Conservation (phyloP, 2,113 vertebrate genomes). For the Strix aluco region DNA sequence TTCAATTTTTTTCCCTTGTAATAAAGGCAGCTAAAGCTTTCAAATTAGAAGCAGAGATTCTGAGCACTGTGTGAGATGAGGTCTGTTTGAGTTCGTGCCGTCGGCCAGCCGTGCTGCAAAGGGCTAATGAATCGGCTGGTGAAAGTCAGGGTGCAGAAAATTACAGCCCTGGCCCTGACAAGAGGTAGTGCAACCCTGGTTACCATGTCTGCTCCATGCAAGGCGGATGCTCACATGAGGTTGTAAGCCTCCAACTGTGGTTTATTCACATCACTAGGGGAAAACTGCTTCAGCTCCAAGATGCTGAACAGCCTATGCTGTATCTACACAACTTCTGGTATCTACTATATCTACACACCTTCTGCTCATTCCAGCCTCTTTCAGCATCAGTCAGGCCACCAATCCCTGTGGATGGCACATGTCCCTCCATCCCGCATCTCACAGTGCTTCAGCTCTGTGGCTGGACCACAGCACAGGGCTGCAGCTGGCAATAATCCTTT, state of each 20-base stretch:
- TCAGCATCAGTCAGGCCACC: not conserved
- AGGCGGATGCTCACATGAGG: not conserved
- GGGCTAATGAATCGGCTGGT: not conserved
- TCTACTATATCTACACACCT: not conserved
- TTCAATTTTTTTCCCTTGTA: conserved; percentile 1
- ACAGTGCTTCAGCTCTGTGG: not conserved
- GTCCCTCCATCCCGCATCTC: fast-evolving
- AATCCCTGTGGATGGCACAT: fast-evolving
- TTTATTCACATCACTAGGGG: not conserved
- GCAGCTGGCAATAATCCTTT: not conserved
- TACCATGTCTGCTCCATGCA: not conserved
- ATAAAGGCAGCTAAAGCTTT: conserved; percentile 32
- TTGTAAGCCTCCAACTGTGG: not conserved
- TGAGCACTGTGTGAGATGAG: not conserved
- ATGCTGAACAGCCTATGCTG: not conserved
- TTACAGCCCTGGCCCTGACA: not conserved
- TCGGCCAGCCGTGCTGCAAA: not conserved
- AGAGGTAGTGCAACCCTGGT: not conserved
- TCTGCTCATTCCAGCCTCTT: not conserved
- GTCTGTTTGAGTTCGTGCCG: not conserved
- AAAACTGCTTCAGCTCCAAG: not conserved
- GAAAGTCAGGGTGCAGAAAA: conserved; percentile 7
- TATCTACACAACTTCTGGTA: not conserved
- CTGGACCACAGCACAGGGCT: not conserved
- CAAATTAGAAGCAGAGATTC: conserved; percentile 28